phyloP scores from a whole-genome alignment of 2,797 vertebrate species.

The Podarcis lilfordi region DNA sequence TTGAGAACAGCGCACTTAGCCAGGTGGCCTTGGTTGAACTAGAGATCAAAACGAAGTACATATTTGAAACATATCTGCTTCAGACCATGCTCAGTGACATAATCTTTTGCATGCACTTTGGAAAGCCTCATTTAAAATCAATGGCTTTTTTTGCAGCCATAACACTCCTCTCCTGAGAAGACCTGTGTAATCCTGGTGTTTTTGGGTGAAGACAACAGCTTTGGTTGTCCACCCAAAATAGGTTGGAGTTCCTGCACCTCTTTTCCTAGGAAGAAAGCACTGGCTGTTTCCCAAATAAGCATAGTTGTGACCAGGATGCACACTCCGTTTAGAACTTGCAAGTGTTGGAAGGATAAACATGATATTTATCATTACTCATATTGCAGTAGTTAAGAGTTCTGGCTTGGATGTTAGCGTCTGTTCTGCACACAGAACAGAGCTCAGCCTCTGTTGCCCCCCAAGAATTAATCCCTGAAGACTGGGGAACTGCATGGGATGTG shows the following conservation, averaged over 20 bases:
- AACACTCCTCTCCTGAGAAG: no score
- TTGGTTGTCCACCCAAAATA: no score
- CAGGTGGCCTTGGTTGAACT: not conserved
- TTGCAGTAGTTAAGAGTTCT: not conserved
- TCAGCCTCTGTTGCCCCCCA: not conserved
- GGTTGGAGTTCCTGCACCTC: no score
- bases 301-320: not conserved
- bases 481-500: not conserved
- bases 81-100: not conserved
- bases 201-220: no score
- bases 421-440: not conserved
- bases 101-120: not conserved
- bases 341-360: not conserved
- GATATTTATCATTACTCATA: not conserved
- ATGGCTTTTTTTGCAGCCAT: no score
- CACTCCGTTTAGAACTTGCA: not conserved
- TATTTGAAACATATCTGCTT: not conserved
- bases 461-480: not conserved
- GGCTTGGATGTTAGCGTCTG: not conserved
- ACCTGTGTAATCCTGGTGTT: no score
- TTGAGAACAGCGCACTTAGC: not conserved
- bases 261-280: no score
- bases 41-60: not conserved
- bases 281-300: not conserved
- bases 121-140: not conserved